Base-by-base conservation (phyloP, 1,140 invertebrate genomes). In the Steinernema khuongi region DNA sequence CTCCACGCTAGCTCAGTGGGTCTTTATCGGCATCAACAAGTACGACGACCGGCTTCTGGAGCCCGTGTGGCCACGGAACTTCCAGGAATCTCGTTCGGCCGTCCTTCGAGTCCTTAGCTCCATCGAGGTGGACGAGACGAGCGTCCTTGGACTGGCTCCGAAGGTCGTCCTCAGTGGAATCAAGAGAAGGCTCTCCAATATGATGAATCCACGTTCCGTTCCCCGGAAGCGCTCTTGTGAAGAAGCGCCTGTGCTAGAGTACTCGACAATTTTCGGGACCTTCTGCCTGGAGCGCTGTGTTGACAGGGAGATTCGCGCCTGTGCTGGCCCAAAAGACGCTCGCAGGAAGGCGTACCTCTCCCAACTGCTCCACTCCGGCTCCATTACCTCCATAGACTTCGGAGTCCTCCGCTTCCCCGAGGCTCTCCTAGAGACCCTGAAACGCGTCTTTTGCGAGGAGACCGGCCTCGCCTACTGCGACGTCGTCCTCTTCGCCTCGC, bases 21-120 rank as follows among this genome's bases (percentile, higher is more conserved):
- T 60, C 19, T 60, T 60, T 22, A 60, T 60, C 22, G 50, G 50
- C 14, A 60, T 60, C 50, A 60, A 60, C 50, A 60, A 60, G 26
- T 17, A 60, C 50, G 50, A 60, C 22, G 50, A 60, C 22, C 11
- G 22, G 22, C 50, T 60, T 22, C 50, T 60, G 14, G 50, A 60
- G 26, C 4, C 7, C 11, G 50, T 60, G 50, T 60, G 50, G 50
- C 50, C 50, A 22, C 11, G 50, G 7, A 60, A 2, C 2, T 60
- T 60, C 50, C 50, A 60, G 14, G 50, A 60, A 7, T 60, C 50
- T 7, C 50, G 50, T 17, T 60, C 50, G 7, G 26, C 50, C 4
- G 4, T 60, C 4, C 11, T 60, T 7, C 11, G 50, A 2, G 22
- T 60, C 26, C 2, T 60, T 4, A 26, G 50, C 4, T 7, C 50